Base-by-base conservation (phyloP, 1,140 invertebrate genomes). In the Lethrus apterus region DNA sequence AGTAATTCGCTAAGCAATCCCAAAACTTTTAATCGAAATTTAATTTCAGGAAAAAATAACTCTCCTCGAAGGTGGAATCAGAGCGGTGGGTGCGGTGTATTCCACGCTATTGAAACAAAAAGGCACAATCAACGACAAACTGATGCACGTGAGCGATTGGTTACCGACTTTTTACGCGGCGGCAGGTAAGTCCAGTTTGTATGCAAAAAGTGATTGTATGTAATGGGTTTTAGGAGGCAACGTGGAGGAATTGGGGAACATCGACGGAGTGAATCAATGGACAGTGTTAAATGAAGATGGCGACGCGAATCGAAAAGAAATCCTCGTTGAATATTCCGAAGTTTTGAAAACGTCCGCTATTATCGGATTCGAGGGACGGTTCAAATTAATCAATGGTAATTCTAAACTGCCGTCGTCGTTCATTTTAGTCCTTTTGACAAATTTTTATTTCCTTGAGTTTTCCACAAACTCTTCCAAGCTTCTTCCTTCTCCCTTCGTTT, bases 251-350 rank as follows among this genome's bases (percentile, higher is more conserved):
- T 44, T 62, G 3, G 53, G 56, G 1, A 29, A 54, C 4, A 62
- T 73, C 29, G 91, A 95, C 66, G 92, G 92, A 0, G 63, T 84
- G 2, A 74, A 89, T 60, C 66, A 84, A 53, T 95, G 91, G 91
- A 35, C 73, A 1, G 64, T 73, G 3, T 72, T 76, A 0, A 61
- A 62, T 2, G 36, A 64, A 1, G 81, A 86, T 0, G 70, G 74
- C 1, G 68, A 44, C n/a, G 48, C 50, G 11, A 24, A 7, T 13
- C 57, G 89, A 31, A 75, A 62, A 1, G 71, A 74, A 26, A 66
- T 93, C 13, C 65, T 95, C 0, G 83, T 93, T 49, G 94, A 94
- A 62, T 93, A 94, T 40, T 90, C 95, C 60, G 83, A 89, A 44
- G 75, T 80, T n/a, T 78, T 66, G 41, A 74, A 78, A 8, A 79